phyloP scores from a whole-genome alignment of 1,140 invertebrate genomes.

The Eumeta japonica region DNA sequence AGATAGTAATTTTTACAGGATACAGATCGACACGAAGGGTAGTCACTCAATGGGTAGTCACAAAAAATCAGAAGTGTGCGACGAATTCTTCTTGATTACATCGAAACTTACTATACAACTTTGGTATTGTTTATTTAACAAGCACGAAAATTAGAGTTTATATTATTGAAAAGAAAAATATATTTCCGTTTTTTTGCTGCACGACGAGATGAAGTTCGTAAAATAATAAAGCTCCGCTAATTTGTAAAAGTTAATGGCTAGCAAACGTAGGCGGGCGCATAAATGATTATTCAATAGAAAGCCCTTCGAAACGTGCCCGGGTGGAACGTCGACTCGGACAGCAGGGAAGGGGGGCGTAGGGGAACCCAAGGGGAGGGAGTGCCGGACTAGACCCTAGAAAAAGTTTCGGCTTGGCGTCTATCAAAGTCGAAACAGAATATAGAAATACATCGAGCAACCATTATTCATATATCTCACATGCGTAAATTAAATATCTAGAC shows the following conservation, averaged over 20 bases:
- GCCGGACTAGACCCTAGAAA: constrained; percentile 38
- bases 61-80: no score
- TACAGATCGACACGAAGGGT: no score
- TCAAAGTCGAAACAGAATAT: constrained; percentile 31
- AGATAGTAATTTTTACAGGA: no score
- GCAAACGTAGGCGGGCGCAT: constrained; percentile 33
- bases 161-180: no score
- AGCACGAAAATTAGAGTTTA: no score
- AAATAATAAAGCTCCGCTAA: constrained; percentile 28
- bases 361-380: constrained; percentile 7
- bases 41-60: no score
- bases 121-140: no score
- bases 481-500: neutral
- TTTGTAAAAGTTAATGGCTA: constrained; percentile 34
- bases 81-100: no score
- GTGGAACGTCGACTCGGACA: neutral
- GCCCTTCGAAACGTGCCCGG: constrained; percentile 11
- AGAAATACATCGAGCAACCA: constrained; percentile 16
- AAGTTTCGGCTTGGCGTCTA: constrained; percentile 43
- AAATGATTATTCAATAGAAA: constrained; percentile 56
- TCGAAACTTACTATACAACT: no score
- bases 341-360: no score
- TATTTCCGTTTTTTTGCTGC: no score
- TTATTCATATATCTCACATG: neutral
- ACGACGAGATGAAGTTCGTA: no score